Percentiles rank a stretch among this genome's conserved stretches.
phyloP scores from a whole-genome alignment of 1,140 invertebrate species.

The Ceratoteleas bidentatus region DNA sequence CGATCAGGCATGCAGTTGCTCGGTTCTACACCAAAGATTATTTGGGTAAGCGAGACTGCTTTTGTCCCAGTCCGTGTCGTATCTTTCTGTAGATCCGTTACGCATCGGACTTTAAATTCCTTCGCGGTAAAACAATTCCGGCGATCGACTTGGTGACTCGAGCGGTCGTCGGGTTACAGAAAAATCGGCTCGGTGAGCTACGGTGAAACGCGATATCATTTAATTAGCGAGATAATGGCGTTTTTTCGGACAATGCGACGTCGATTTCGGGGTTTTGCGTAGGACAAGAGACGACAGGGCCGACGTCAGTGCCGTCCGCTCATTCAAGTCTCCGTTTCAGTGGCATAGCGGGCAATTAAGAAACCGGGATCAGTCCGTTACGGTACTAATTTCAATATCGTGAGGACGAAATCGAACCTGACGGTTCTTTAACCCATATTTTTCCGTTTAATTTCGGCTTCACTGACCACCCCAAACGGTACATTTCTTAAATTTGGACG shows the following conservation, averaged over 20 bases:
- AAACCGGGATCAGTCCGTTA: constrained; percentile 29
- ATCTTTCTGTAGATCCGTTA: constrained; percentile 61
- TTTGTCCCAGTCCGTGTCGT: constrained; percentile 61
- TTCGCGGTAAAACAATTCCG: constrained; percentile 36
- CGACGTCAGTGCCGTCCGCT: constrained; percentile 32
- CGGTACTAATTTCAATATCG: constrained; percentile 32
- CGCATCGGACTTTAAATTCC: constrained; percentile 56
- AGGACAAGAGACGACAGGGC: background rate
- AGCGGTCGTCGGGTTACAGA: constrained; percentile 12
- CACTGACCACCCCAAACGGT: constrained; percentile 56
- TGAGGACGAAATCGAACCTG: constrained; percentile 28
- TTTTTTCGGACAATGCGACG: no score
- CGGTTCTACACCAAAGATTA: constrained; percentile 69
- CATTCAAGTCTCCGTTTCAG: constrained; percentile 60
- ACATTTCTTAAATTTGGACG: constrained; percentile 32
- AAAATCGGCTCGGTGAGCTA: background rate
- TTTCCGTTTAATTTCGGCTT: constrained; percentile 50
- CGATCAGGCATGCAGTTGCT: constrained; percentile 66
- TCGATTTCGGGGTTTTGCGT: no score
- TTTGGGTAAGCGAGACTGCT: constrained; percentile 67
- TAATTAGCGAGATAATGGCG: constrained; percentile 3
- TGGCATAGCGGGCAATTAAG: constrained; percentile 34
- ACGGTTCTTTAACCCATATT: constrained; percentile 40
- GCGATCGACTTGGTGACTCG: constrained; percentile 39
- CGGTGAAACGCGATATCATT: constrained; percentile 21